Evolutionary conservation across 2,888 invertebrate genomes (phyloP), one percentile per base, ranked within the genome.

Genomic region (Brenthis ino): DNA sequence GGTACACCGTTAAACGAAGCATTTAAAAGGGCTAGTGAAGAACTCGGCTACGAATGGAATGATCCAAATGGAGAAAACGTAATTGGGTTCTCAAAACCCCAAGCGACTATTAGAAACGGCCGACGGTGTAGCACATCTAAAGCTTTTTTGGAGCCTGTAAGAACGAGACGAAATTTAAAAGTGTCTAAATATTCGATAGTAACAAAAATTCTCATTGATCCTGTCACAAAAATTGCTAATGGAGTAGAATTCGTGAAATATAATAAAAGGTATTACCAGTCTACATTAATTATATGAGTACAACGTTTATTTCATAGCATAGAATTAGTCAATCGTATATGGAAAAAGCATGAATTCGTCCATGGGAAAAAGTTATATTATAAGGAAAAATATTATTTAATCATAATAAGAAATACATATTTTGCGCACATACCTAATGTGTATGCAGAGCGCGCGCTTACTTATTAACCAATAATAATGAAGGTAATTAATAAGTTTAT

Each of bases 111-210:
- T 82, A 89, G 95, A 63, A 92, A 94, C 65, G 97, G 97, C 0
- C 93, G 95, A 64, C 92, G 97, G 70, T 96, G 96, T 76, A 97
- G 97, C 80, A 95, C 96, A 0, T 94, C 95, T 2, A 97, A 96
- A 84, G 97, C 97, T 0, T 97, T 96, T 82, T 88, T 97, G 16
- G 93, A 94, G 74, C 96, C 97, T 0, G 93, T 96, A 2, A 87
- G 94, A 13, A 80, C 91, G 13, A 93, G 97, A 51, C 77, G 82
- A 13, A 97, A 97, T 80, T 91, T 97, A 20, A 94, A 95, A 81
- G 93, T 97, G 3, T 94, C 96, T 0, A 95, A 95, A 82, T 89
- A 93, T 77, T 94, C 96, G 3, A 94, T 94, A 72, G 97, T 94
- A 0, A 95, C 94, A 0, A 95, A 93, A 86, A 93, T 97, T 66